Evolutionary conservation across 2,797 vertebrate genomes (phyloP), one percentile per base, ranked within the genome.

Genomic region (Meriones psammophilus): DNA sequence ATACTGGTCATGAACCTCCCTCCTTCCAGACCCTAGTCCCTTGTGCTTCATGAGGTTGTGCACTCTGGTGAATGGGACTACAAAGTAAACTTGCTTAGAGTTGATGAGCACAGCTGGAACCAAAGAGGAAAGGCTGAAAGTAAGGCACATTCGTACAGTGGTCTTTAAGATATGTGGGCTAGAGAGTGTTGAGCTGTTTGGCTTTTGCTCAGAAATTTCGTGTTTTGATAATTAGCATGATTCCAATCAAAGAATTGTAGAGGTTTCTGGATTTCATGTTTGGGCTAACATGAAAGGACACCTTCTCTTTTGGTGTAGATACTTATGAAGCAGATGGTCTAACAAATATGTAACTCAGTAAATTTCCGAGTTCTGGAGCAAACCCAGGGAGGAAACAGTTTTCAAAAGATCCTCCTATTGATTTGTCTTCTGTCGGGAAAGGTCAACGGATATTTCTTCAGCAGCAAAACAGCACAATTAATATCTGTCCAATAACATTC

Each of bases 351-450:
- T 66, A 78, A 68, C 76, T 92, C 58, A 69, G 13, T 89, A 79
- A 50, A 90, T 85, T 93, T 93, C 74, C 66, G 24, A 78, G 86
- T 56, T 20, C 50, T 90, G 58, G 50, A 79, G 46, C 69, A 90
- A 96, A 88, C 64, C 8, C 33, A 90, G 69, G 30, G 64, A 91
- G 93, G 66, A 95, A 94, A 39, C 6, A 83, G 24, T 90, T 87
- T 94, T 93, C 90, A 56, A 8, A 73, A 88, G 78, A 42, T 74
- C 20, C 78, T 97, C 81, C 26, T 97, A 86, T 97, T 97, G 96
- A 98, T 97, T 97, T 92, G 71, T 96, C 97, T 97, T 97, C 92
- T 96, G 97, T 97, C 96, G 92, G 60, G 92, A 98, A 98, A 98
- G 96, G 96, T 98, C 93, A 94, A 79, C 94, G 88, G 89, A 96